These are phyloP conservation scores for Cepaea nemoralis DNA, from an alignment of 1,140 invertebrate genomes.

Conservation along the genomic window DNA sequence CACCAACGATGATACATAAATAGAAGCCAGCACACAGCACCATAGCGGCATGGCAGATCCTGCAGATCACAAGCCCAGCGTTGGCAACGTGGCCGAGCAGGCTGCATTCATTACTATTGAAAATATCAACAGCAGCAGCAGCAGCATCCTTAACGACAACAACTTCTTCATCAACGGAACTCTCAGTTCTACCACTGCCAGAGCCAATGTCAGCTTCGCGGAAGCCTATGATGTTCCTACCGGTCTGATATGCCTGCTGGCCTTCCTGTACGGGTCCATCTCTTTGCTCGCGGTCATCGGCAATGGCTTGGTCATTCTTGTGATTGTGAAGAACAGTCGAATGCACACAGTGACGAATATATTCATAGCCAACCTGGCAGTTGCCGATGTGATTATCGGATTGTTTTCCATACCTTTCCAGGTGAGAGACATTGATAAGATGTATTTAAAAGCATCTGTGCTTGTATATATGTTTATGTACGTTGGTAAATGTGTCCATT, in stretches of 20 bases:
- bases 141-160: background rate
- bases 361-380: constrained; percentile 76
- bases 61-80: no score
- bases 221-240: constrained; percentile 80
- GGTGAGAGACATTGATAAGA: no score
- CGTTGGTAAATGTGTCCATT: no score
- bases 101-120: background rate
- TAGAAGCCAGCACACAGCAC: no score
- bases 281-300: constrained; percentile 83
- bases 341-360: constrained; percentile 88
- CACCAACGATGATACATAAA: no score
- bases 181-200: background rate
- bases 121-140: constrained; percentile 6
- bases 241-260: constrained; percentile 81
- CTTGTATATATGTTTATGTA: no score
- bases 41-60: no score
- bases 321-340: constrained; percentile 76
- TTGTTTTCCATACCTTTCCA: constrained; percentile 77
- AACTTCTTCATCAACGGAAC: background rate
- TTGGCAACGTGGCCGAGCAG: background rate
- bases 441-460: no score
- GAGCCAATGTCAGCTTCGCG: background rate
- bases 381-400: constrained; percentile 66
- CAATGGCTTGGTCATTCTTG: constrained; percentile 86
- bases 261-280: constrained; percentile 85